phyloP scores from a whole-genome alignment of 2,113 vertebrate genomes.

The Apteryx mantelli region DNA sequence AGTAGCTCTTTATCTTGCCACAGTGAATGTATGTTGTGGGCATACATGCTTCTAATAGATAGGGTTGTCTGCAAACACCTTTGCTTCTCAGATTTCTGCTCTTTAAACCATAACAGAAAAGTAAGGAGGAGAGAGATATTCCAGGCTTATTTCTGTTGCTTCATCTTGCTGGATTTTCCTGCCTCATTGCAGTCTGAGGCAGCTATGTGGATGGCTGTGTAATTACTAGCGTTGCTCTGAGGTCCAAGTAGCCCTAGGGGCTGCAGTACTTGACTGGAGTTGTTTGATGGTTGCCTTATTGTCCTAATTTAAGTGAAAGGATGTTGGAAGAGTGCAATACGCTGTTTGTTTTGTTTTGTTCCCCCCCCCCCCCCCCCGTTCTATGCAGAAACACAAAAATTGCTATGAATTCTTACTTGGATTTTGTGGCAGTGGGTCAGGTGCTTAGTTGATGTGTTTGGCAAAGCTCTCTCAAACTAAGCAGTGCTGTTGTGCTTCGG shows the following conservation, averaged over 20 bases:
- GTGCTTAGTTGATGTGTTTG: constrained; percentile 19
- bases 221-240: constrained; percentile 30
- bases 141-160: background rate
- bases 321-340: background rate
- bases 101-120: background rate
- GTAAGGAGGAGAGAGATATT: background rate
- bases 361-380: background rate
- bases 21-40: background rate
- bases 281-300: constrained; percentile 12
- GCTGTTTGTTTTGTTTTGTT: too few species aligned
- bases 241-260: constrained; percentile 5
- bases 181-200: background rate
- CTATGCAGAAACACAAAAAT: constrained; percentile 1
- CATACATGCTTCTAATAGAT: background rate
- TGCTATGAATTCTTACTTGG: constrained; percentile 21
- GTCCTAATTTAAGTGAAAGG: constrained; percentile 49
- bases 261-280: constrained; percentile 32
- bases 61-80: background rate
- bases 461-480: background rate
- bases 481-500: background rate
- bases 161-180: constrained; percentile 12
- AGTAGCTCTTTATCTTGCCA: background rate
- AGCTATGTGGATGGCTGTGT: constrained; percentile 21
- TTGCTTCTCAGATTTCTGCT: background rate
- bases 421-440: constrained; percentile 28